Evolutionary conservation across 92 coral and sea anemone genomes (phyloP).

Genomic region (Diadumene lineata): DNA sequence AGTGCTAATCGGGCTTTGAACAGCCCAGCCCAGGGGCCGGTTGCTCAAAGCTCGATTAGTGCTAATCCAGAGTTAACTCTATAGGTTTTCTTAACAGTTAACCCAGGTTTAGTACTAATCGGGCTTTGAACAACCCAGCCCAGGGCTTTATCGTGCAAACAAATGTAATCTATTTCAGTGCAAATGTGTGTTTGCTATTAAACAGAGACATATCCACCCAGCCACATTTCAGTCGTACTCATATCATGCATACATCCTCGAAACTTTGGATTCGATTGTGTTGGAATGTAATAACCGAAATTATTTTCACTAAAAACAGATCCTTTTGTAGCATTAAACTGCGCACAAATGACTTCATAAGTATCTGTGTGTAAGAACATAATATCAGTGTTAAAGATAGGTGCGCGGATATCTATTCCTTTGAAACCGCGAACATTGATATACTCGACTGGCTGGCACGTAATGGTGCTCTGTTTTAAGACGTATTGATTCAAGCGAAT

Average conservation of each 20-base stretch:
- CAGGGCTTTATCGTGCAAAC: too few relatives aligned
- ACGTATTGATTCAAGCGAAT: neutral
- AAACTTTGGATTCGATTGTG: neutral
- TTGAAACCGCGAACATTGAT: slow-evolving; percentile 8
- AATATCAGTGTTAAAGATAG: neutral
- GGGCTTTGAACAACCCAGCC: too few relatives aligned
- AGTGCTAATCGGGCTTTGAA: too few relatives aligned
- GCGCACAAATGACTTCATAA: neutral
- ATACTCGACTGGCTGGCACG: slow-evolving; percentile 16
- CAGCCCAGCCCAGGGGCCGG: too few relatives aligned
- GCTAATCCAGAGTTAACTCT: too few relatives aligned
- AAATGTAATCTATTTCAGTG: too few relatives aligned
- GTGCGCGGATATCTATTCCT: neutral
- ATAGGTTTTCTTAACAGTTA: too few relatives aligned
- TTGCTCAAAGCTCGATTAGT: too few relatives aligned
- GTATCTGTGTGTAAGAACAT: neutral
- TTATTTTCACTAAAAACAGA: neutral
- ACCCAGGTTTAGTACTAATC: too few relatives aligned
- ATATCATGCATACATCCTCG: slow-evolving; percentile 9
- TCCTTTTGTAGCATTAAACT: neutral
- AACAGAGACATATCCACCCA: slow-evolving; percentile 6
- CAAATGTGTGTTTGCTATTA: too few relatives aligned
- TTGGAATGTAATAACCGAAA: neutral
- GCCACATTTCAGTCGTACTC: slow-evolving; percentile 10
- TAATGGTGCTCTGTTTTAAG: neutral